Base-by-base conservation (phyloP, 2,797 vertebrate genomes). In the Mus minutoides region DNA sequence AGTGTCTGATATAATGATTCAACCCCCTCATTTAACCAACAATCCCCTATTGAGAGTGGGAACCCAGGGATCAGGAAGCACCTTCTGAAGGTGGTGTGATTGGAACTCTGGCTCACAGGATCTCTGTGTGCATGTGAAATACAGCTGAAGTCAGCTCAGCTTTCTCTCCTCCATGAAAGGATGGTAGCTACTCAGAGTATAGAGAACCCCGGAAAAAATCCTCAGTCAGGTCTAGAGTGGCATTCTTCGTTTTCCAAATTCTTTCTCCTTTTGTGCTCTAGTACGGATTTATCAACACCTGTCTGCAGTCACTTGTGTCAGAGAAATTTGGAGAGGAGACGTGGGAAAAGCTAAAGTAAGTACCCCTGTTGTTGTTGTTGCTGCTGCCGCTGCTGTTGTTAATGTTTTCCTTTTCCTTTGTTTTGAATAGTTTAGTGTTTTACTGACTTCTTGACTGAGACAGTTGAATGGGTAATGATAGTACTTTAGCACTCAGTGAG, bases 201-300 rank as follows among this genome's bases (percentile, higher is more conserved):
- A 4, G 21, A 69, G 77, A 94, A 95, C 43, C 31, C 31, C 91
- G 16, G 29, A 49, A 64, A 78, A 71, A 82, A 71, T 17, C 2
- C 3, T 22, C 19, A 52, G 16, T 34, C 78, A 4, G 2, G 40
- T 54, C 40, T 34, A 14, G 21, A 14, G 24, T 26, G 19, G 90
- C 75, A 12, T 76, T 92, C 90, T 96, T 94, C 37, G 1, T 37
- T 69, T 94, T 14, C 31, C 34, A 88, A 17, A 34, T 7, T 93
- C 90, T 82, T 6, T 12, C 78, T 96, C 69, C 93, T 56, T 96
- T 92, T 97, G 71, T 93, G 46, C 96, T 98, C 62, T 96, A 99
- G 98, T 99, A 99, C 13, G 98, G 98, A 49, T 99, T 99, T 97
- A 99, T 99, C 98, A 99, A 99, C 97, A 99, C 97, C 91, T 99